These are phyloP conservation scores for Saturnia japonica DNA, from an alignment of 2,888 invertebrate species.

Conservation along the genomic window DNA sequence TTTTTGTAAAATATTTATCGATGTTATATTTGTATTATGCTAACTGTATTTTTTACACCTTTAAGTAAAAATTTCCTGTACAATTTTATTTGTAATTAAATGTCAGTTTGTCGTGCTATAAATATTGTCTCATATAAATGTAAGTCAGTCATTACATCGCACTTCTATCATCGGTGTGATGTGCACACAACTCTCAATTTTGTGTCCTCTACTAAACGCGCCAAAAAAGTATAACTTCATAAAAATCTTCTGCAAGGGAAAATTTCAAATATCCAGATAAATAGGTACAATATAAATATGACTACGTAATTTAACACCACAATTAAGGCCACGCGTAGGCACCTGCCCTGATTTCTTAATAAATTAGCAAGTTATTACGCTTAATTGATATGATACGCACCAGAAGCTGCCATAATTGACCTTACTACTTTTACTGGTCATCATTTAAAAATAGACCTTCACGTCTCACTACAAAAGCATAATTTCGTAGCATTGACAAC, in stretches of 20 bases:
- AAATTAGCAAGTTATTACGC: slow-evolving; percentile 70
- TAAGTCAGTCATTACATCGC: no score
- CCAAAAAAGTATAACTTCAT: no score
- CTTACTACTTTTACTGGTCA: slow-evolving; percentile 45
- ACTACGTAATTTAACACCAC: slow-evolving; percentile 16
- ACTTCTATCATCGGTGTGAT: no score
- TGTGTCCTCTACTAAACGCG: no score
- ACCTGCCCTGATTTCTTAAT: slow-evolving; percentile 69
- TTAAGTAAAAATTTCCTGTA: no score
- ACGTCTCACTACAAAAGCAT: slow-evolving; percentile 26
- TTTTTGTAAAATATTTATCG: no score
- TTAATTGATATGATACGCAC: slow-evolving; percentile 75
- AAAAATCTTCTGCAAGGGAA: neutral
- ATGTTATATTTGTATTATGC: no score
- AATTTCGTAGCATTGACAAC: slow-evolving; percentile 30
- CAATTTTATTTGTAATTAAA: no score
- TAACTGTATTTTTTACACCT: no score
- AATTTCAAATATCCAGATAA: neutral
- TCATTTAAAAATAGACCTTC: slow-evolving; percentile 36
- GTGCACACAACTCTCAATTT: no score
- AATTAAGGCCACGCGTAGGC: slow-evolving; percentile 47
- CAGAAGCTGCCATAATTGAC: slow-evolving; percentile 67
- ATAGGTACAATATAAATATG: slow-evolving; percentile 10
- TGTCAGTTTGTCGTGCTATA: no score
- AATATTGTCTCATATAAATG: no score